Percentiles rank a stretch among this genome's conserved stretches.
Conservation (phyloP, 2,113 vertebrate species). For the Menura novaehollandiae region DNA sequence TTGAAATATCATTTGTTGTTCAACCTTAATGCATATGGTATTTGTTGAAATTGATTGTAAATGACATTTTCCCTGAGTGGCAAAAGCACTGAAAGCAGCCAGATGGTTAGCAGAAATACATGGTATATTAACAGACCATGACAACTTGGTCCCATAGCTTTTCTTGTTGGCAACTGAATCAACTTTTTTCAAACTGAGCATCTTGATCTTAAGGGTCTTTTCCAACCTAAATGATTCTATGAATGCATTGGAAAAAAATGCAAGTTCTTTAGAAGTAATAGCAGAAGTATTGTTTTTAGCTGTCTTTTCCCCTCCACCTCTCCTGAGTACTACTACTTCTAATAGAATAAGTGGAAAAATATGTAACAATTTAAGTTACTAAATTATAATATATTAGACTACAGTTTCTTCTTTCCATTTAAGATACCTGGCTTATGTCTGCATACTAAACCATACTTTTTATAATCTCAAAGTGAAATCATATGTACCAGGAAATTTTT, state of each 20-base stretch:
- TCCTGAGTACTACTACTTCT: not conserved
- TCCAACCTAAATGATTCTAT: not conserved
- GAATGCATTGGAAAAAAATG: not conserved
- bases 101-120: not conserved
- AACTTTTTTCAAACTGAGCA: not conserved
- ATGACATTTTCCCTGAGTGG: not conserved
- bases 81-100: not conserved
- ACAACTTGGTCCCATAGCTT: not conserved
- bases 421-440: not conserved
- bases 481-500: not conserved
- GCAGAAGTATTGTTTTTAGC: not conserved
- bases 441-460: not conserved
- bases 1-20: constrained; percentile 8
- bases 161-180: not conserved
- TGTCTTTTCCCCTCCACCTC: not conserved
- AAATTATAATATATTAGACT: not conserved
- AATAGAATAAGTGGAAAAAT: constrained; percentile 22
- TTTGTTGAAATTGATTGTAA: constrained; percentile 26
- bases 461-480: not conserved
- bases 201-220: not conserved
- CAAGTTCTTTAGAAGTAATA: not conserved
- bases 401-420: not conserved
- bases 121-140: not conserved
- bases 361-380: not conserved
- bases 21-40: not conserved